Evolutionary conservation across 2,888 invertebrate species (phyloP).

Genomic region (Argynnis bischoffii): DNA sequence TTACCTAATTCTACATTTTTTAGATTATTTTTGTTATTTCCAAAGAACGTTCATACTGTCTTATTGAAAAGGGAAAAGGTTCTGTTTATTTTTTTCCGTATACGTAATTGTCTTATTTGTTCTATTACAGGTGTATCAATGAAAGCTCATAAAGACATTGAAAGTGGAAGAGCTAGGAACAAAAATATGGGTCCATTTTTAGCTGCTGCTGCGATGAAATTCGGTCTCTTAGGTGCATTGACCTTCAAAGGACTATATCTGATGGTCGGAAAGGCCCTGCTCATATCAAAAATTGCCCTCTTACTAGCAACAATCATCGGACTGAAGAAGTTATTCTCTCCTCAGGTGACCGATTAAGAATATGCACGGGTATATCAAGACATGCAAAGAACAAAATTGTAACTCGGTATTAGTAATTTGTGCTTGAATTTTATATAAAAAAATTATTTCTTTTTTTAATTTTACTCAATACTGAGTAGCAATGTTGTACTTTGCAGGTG

Average conservation of each 20-base stretch:
- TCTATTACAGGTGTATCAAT: constrained; percentile 84
- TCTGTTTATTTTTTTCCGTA: too few relatives aligned
- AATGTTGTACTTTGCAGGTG: too few relatives aligned
- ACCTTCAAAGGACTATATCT: constrained; percentile 91
- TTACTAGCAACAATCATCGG: constrained; percentile 91
- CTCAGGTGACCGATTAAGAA: constrained; percentile 77
- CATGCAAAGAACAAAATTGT: constrained; percentile 1
- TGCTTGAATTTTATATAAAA: too few relatives aligned
- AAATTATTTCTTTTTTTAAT: too few relatives aligned
- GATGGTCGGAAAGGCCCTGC: constrained; percentile 91
- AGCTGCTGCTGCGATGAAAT: constrained; percentile 90
- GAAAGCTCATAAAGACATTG: constrained; percentile 81
- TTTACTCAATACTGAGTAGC: too few relatives aligned
- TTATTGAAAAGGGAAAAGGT: too few relatives aligned
- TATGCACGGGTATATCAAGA: constrained; percentile 30
- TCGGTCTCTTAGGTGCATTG: constrained; percentile 90
- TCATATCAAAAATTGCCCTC: constrained; percentile 92
- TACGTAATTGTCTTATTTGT: too few relatives aligned
- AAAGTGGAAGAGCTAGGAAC: constrained; percentile 87
- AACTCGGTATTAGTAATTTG: neutral
- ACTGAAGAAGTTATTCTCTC: constrained; percentile 90
- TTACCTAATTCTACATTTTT: too few relatives aligned
- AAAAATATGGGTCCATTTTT: constrained; percentile 88
- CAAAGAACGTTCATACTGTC: too few relatives aligned
- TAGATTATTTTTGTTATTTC: too few relatives aligned